A percentile compares a stretch with the other conserved stretches of the same genome.
Conservation (phyloP, 1,140 invertebrate species). For the Lethocerus indicus region DNA sequence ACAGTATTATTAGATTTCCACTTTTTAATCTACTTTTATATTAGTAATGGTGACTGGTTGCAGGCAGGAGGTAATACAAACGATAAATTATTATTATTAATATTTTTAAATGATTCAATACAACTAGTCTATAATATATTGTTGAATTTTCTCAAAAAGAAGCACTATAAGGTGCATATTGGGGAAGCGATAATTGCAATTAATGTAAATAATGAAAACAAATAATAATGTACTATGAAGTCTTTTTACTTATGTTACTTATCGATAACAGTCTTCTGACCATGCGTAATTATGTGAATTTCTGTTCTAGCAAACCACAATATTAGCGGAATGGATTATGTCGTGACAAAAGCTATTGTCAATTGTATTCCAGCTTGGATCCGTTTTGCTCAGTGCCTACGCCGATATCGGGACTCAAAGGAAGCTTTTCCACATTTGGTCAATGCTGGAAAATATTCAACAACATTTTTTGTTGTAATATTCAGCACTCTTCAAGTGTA, state of each 20-base stretch:
- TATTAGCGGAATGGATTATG: conserved; percentile 4
- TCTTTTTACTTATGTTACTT: no score
- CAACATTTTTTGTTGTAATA: conserved; percentile 56
- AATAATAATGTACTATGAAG: no score
- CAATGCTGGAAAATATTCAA: conserved; percentile 73
- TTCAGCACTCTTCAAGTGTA: conserved; percentile 40
- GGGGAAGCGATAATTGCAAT: no score
- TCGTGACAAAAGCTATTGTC: conserved; percentile 30
- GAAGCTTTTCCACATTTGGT: conserved; percentile 51
- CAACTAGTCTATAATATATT: no score
- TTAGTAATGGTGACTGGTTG: conserved; percentile 29
- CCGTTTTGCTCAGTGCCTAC: conserved; percentile 68
- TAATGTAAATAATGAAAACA: no score
- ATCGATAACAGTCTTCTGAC: no score
- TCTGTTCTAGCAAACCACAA: conserved; percentile 3
- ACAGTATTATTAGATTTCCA: conserved; percentile 64
- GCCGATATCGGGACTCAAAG: conserved; percentile 47
- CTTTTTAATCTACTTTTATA: conserved; percentile 50
- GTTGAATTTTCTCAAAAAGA: no score
- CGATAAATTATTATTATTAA: no score
- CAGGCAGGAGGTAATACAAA: conserved; percentile 21
- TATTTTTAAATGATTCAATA: no score
- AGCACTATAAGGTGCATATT: no score
- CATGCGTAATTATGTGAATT: no score
- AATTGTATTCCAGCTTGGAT: conserved; percentile 71